Percentiles rank a stretch among this genome's conserved stretches.
phyloP scores from a whole-genome alignment of 2,113 vertebrate genomes.

The Tapirus terrestris region DNA sequence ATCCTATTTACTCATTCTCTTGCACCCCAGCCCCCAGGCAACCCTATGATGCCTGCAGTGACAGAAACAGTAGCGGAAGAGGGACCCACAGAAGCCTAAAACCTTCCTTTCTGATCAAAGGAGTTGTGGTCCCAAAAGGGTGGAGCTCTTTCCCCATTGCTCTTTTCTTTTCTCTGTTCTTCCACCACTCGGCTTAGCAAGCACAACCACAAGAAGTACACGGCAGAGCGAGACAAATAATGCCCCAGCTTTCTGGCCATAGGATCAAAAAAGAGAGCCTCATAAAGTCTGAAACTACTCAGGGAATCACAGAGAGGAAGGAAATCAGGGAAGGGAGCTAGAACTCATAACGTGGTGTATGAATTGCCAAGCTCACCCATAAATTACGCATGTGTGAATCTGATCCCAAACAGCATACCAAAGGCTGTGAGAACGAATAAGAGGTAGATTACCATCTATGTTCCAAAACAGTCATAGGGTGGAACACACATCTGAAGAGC shows the following conservation, averaged over 20 bases:
- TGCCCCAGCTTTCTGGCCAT: background rate
- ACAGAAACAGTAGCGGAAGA: background rate
- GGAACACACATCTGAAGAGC: background rate
- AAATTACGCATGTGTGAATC: background rate
- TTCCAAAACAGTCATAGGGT: background rate
- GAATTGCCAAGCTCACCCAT: background rate
- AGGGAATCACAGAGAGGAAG: background rate
- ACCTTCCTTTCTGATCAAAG: background rate
- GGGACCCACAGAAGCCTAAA: background rate
- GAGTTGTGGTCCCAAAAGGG: background rate
- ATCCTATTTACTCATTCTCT: background rate
- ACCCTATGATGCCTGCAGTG: background rate
- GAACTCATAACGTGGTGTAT: background rate
- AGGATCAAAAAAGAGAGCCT: background rate
- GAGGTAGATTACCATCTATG: background rate
- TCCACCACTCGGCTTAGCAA: background rate
- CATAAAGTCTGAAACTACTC: background rate
- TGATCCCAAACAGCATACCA: background rate
- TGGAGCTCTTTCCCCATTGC: no score
- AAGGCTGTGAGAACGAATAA: background rate
- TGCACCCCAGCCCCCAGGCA: no score
- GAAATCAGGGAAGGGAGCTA: background rate
- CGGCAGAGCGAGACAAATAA: background rate
- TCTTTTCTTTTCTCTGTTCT: background rate
- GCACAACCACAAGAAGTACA: background rate